Conservation (phyloP, 2,888 invertebrate species). For the Ophraella communa region DNA sequence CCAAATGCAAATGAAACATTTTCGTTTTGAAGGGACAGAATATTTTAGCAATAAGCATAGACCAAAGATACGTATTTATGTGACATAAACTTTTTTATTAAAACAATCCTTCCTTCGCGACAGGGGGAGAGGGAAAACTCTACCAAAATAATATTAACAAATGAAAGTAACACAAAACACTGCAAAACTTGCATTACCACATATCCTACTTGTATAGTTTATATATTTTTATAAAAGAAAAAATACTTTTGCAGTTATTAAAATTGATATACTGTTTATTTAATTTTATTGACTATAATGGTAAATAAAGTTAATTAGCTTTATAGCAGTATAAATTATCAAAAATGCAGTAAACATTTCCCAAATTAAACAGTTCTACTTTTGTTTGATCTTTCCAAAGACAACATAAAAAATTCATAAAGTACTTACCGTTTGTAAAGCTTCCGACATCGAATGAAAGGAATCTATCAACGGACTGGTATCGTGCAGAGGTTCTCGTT, state of each 20-base stretch:
- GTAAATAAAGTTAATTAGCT: no score
- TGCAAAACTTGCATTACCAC: constrained; percentile 48
- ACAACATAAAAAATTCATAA: not conserved
- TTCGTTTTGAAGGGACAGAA: no score
- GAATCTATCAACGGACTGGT: constrained; percentile 57
- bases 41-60: no score
- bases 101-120: constrained; percentile 52
- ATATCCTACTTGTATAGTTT: constrained; percentile 42
- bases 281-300: no score
- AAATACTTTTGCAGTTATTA: not conserved
- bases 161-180: constrained; percentile 40
- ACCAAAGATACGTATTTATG: constrained; percentile 9
- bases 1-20: no score
- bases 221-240: not conserved
- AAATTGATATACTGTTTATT: no score
- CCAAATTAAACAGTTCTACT: not conserved
- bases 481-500: constrained; percentile 68
- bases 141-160: constrained; percentile 30
- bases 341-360: not conserved
- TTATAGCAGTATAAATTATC: no score
- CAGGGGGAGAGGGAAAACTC: constrained; percentile 43
- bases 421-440: constrained; percentile 59
- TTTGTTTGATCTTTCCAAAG: no score
- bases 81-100: not conserved
- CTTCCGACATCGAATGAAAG: constrained; percentile 60